Evolutionary conservation across 2,113 vertebrate species (phyloP), one percentile per base, ranked within the genome.

Genomic region (Nerophis ophidion): DNA sequence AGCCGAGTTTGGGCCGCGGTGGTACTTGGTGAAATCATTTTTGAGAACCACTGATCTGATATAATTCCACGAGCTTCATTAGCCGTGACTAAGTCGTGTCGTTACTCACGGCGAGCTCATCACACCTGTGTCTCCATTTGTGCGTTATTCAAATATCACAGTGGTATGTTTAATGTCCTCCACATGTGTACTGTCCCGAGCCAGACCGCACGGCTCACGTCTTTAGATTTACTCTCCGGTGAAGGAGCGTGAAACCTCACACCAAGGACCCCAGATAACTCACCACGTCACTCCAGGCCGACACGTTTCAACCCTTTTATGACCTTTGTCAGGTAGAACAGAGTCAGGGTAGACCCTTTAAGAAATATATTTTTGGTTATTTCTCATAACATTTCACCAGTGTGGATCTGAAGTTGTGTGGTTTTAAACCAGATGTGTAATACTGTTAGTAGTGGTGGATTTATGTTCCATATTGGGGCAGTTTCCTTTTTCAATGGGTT

Each of bases 81-180:
- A 47, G 14, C 45, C 1, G 5, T 47, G 45, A 47, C 12, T 47
- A 14, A 47, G 15, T 47, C 6, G 1, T 12, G 15, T 14, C 63
- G 52, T 79, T 75, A 64, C 62, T 76, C 74, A 65, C 77, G 77
- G 71, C 72, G 47, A 52, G 71, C 68, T 82, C 79, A 70, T 84
- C 82, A 65, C 81, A 83, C 81, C 79, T 84, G 79, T 68, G 72
- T 79, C 71, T 80, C 71, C 56, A 80, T 66, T 38, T 65, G 63
- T 59, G 67, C 60, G 62, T n/a, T 60, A 57, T 71, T 61, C 74
- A 66, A 74, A 75, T 7, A 11, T 75, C 61, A 33, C 14, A 17
- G 10, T 46, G 3, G 45, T 62, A 16, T 38, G 61, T 54, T 61
- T 40, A 26, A 26, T 26, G 26, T 59, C 57, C 46, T 35, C 48